A percentile compares a stretch with the other conserved stretches of the same genome.
Evolutionary conservation across 2,113 vertebrate species (phyloP).

Genomic region (Megaptera novaeangliae): DNA sequence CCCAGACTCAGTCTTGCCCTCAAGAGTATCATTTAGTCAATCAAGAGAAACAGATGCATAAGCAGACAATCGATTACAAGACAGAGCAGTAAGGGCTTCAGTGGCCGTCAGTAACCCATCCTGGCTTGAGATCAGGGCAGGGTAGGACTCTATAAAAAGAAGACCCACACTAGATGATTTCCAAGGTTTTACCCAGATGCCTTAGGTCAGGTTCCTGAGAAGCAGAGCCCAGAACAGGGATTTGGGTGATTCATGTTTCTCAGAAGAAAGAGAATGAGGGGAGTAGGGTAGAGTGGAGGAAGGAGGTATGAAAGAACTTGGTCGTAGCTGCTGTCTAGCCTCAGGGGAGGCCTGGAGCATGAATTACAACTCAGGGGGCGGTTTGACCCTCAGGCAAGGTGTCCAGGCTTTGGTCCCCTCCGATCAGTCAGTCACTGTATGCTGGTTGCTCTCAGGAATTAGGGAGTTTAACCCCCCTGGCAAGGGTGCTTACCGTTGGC

Average conservation of each 20-base stretch:
- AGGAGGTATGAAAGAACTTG: neutral
- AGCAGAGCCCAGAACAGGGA: neutral
- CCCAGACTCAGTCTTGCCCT: neutral
- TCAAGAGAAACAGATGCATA: neutral
- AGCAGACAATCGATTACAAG: neutral
- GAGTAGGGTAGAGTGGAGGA: neutral
- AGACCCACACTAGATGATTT: neutral
- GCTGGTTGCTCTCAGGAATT: neutral
- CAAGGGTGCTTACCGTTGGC: neutral
- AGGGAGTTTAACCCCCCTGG: neutral
- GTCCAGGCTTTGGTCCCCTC: neutral
- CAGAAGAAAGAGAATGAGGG: neutral
- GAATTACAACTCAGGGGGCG: rapidly evolving
- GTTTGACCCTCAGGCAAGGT: neutral
- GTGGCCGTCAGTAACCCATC: neutral
- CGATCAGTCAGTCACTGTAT: neutral
- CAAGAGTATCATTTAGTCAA: neutral
- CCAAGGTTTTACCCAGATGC: neutral
- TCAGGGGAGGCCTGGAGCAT: neutral
- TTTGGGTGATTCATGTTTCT: too few species aligned
- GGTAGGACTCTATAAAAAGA: neutral
- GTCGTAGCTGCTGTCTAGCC: too few species aligned
- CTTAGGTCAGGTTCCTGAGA: neutral
- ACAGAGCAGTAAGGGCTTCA: neutral
- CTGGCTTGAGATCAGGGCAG: neutral